Base-by-base conservation (phyloP, 2,797 vertebrate genomes). In the Chromis chromis region DNA sequence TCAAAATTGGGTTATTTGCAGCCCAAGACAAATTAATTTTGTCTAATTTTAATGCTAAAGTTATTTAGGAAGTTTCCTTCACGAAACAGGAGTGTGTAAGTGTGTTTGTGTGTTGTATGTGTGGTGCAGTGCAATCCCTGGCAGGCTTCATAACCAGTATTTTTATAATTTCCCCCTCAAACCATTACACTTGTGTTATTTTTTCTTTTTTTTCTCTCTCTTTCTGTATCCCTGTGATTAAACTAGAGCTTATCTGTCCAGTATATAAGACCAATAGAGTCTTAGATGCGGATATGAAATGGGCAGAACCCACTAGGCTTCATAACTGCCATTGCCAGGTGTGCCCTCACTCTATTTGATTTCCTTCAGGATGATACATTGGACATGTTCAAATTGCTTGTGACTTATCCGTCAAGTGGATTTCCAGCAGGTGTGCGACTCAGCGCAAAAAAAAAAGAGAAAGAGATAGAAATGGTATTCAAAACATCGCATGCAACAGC, bases 311-410 rank as follows among this genome's bases (percentile, higher is more conserved):
- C 52, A n/a, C 71, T 27, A 31, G 40, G 56, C 53, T 78, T 76
- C 68, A 56, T 68, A 81, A 73, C 82, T 72, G 75, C 74, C 71
- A 65, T 22, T 54, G 55, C 77, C 81, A 76, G 44, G 49, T 69
- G 78, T 79, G 67, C 76, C 60, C 74, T 57, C 40, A 46, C 83
- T 76, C 85, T 9, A 46, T 88, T 90, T 81, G 75, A 87, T 89
- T 89, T 85, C 71, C 80, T 83, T 61, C 80, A 74, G 84, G 83
- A 82, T 88, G 81, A 91, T 86, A 78, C 83, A 80, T 85, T 69
- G 78, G 82, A 78, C 79, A 76, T 78, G 77, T 87, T 83, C 60
- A 84, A 89, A 84, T 87, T 70, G 67, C 81, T 76, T 12, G 70
- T 60, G 79, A 87, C 64, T 87, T 79, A 86, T 85, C 84, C 76